These are phyloP conservation scores for Akabosia matsudoensis DNA, from an alignment of 1,140 invertebrate genomes.

Conservation along the genomic window DNA sequence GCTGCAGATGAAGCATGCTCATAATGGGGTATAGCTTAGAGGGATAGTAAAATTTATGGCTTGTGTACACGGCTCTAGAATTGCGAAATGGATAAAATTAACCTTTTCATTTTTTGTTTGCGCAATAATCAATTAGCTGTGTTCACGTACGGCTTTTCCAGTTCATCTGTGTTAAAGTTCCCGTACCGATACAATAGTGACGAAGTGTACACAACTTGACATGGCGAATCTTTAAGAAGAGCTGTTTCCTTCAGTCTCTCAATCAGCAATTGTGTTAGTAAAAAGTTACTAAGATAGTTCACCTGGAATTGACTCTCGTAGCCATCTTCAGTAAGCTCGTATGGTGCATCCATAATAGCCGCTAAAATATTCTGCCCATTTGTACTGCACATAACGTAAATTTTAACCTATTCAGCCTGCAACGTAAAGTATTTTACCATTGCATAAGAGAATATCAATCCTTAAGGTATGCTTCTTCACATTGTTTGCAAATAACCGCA, in stretches of 20 bases:
- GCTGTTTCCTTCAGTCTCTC: constrained; percentile 53
- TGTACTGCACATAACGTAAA: too few species aligned
- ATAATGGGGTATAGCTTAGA: constrained; percentile 84
- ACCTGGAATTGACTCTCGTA: constrained; percentile 78
- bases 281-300: constrained; percentile 86
- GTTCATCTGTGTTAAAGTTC: constrained; percentile 66
- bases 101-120: too few species aligned
- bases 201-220: constrained; percentile 84
- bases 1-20: constrained; percentile 67
- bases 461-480: constrained; percentile 62
- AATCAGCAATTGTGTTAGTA: constrained; percentile 77
- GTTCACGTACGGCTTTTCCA: constrained; percentile 62
- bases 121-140: not conserved
- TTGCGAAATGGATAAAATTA: too few species aligned
- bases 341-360: constrained; percentile 80
- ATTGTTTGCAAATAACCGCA: constrained; percentile 67
- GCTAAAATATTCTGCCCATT: too few species aligned
- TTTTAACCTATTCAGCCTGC: too few species aligned
- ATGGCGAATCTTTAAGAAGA: constrained; percentile 51
- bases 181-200: constrained; percentile 65
- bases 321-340: constrained; percentile 70
- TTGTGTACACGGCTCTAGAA: constrained; percentile 30
- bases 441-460: constrained; percentile 74
- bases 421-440: constrained; percentile 64
- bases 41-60: constrained; percentile 66